Conservation (phyloP, 2,797 vertebrate genomes). For the Manis javanica region DNA sequence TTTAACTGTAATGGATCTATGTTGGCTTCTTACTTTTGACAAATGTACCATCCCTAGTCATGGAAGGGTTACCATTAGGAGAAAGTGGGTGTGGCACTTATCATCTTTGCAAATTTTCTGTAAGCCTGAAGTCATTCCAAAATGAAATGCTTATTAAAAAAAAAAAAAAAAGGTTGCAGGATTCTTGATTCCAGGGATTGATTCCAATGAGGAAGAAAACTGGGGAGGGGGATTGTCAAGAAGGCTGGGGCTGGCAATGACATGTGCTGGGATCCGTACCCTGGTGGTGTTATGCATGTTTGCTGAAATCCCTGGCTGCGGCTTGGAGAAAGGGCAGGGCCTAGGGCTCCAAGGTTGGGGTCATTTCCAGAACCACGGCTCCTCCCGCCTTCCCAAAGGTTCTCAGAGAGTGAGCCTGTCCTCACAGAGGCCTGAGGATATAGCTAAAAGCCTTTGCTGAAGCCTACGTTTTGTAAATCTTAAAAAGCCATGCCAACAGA, state of each 20-base stretch:
- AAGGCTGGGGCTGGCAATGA: not conserved
- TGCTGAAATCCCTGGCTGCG: not conserved
- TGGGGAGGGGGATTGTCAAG: too few relatives aligned
- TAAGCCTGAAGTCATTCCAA: not conserved
- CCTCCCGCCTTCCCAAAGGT: not conserved
- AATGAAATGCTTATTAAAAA: not conserved
- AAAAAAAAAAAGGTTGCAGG: not conserved
- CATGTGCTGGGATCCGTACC: fast-evolving
- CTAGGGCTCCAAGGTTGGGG: too few relatives aligned
- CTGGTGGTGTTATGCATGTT: fast-evolving
- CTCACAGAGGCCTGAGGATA: not conserved
- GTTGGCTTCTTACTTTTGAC: not conserved
- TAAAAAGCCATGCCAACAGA: not conserved
- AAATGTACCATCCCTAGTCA: fast-evolving
- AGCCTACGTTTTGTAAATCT: not conserved
- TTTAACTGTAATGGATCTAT: fast-evolving
- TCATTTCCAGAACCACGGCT: not conserved
- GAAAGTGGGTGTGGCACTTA: not conserved
- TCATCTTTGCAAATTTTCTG: not conserved
- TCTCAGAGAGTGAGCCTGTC: not conserved
- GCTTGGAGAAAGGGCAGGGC: not conserved
- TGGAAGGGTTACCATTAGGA: fast-evolving
- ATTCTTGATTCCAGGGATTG: not conserved
- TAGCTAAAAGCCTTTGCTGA: not conserved
- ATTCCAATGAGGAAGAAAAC: not conserved